phyloP scores from a whole-genome alignment of 2,113 vertebrate species.

The Heliornis fulica region DNA sequence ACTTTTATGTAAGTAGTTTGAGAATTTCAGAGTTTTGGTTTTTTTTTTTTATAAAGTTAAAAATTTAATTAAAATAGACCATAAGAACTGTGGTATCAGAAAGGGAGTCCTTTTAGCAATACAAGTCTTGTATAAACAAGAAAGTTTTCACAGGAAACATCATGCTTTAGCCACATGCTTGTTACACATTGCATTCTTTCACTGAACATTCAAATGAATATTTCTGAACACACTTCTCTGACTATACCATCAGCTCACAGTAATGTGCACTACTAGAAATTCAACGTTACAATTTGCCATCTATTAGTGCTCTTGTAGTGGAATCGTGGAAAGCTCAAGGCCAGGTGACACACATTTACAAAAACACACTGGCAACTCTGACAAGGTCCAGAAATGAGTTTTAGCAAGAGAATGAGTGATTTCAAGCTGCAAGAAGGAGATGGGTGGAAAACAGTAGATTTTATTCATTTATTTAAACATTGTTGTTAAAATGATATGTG shows the following conservation, averaged over 20 bases:
- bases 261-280: neutral
- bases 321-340: neutral
- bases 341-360: accelerated
- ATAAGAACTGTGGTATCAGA: neutral
- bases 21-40: neutral
- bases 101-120: neutral
- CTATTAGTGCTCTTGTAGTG: neutral
- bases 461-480: neutral
- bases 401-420: neutral
- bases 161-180: neutral
- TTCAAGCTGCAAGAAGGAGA: neutral
- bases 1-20: neutral
- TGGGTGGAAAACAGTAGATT: neutral
- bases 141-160: neutral
- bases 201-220: neutral
- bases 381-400: neutral
- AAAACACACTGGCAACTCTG: neutral
- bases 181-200: neutral
- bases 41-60: neutral
- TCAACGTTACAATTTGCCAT: neutral
- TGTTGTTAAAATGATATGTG: neutral
- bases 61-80: neutral
- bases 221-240: neutral
- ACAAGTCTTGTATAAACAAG: neutral
- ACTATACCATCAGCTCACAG: neutral